Base-by-base conservation (phyloP, 1,140 invertebrate species). In the Drosophila prosaltans region DNA sequence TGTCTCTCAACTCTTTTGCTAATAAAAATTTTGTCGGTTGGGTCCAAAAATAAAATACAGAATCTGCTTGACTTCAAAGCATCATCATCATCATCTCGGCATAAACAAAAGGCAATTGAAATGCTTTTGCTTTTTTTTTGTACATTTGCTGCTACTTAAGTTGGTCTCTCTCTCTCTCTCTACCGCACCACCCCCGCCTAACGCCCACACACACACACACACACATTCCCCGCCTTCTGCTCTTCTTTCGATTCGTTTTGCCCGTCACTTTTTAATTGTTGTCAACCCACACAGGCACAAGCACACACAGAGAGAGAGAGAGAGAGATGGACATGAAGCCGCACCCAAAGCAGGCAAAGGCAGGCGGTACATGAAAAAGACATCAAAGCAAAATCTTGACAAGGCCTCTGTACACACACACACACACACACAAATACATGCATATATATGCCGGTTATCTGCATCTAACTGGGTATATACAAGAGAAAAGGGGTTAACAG, bases 361-460 rank as follows among this genome's bases (percentile, higher is more conserved):
- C 45, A 69, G 82, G 74, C 75, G 82, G 79, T 81, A 88, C 83
- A 88, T 86, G 82, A 86, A 86, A 88, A 86, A 86, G 82, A 86
- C 84, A 86, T 86, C 82, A 86, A 86, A 86, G 82, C 83, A 80
- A 58, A 88, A 83, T 86, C 82, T 86, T 86, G 83, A 86, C 82
- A 88, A 83, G 83, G 39, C 62, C 39, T 59, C 41, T 65, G 68
- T 68, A 26, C 24, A 16, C 21, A 26, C 21, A 51, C 8, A 51
- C 45, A 51, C 21, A 51, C 45, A 9, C 8, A 26, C 45, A 51
- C 21, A 51, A 1, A 8, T 24, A 10, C 21, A 51, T 21, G 2
- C 16, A 48, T 45, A 24, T 48, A 69, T 82, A 79, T 86, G 83
- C 80, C 72, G 71, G 83, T 86, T 88, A 86, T 86, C 82, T 86